Base-by-base conservation (phyloP, 2,888 invertebrate species). In the Pammene aurita region DNA sequence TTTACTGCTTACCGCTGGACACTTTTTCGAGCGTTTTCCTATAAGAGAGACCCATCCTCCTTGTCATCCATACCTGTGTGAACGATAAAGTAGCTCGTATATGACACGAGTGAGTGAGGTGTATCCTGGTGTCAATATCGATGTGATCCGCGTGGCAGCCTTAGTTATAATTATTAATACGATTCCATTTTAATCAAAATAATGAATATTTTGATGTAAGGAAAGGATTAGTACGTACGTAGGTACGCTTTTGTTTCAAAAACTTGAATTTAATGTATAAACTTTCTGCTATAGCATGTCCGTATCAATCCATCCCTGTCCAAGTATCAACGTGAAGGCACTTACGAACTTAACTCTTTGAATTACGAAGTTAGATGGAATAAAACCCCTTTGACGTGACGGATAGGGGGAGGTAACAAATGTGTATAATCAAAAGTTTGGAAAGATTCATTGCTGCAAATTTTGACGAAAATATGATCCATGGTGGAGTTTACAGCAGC, bases 381-480 rank as follows among this genome's bases (percentile, higher is more conserved):
- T 80, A 79, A 78, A 82, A 82, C 83, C 84, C 84, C 81, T 84
- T 83, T 82, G 78, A 82, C 84, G 80, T 88, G 88, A 88, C 86
- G 86, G 85, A 88, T 87, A 80, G 83, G 78, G 79, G 79, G 77
- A 81, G 80, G 85, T 89, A 86, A 89, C 88, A 85, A 88, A 90
- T 90, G 88, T 87, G 86, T 86, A 87, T 86, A 88, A 89, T 90
- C 89, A 89, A 88, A 90, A 90, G 88, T 90, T 90, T 80, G 84
- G 78, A 84, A 84, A 90, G 89, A 89, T 89, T 89, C 86, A 90
- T 89, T 84, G 86, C 86, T 83, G 78, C 82, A 84, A 86, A 87
- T 86, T 86, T 84, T 78, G 78, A 79, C 81, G 82, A 86, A 89
- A 88, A 87, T 86, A 87, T 87, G 84, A 85, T 85, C 82, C 81